A percentile compares a stretch with the other conserved stretches of the same genome.
phyloP scores from a whole-genome alignment of 2,888 invertebrate genomes.

The Papilio protenor region DNA sequence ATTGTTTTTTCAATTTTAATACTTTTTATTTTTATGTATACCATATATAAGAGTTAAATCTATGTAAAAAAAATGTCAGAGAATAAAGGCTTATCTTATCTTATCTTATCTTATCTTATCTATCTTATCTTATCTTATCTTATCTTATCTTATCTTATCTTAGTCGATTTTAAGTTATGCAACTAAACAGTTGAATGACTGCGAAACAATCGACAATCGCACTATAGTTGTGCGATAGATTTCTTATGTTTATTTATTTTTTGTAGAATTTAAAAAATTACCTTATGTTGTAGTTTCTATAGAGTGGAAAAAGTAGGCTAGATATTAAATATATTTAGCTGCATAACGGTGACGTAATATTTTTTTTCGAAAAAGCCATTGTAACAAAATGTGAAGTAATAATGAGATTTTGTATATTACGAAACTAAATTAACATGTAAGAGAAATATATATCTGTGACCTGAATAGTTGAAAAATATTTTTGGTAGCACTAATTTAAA shows the following conservation, averaged over 20 bases:
- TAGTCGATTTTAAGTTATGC: too few species aligned
- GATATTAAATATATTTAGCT: not conserved
- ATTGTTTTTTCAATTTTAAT: too few species aligned
- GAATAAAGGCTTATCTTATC: too few species aligned
- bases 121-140: too few species aligned
- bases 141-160: too few species aligned
- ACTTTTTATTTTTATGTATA: too few species aligned
- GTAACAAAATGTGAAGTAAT: conserved; percentile 18
- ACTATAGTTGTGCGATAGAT: too few species aligned
- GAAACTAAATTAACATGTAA: conserved; percentile 18
- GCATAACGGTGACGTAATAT: not conserved
- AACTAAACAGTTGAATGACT: too few species aligned
- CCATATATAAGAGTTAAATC: too few species aligned
- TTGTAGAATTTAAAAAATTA: not conserved
- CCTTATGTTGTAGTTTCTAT: not conserved
- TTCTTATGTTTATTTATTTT: not conserved
- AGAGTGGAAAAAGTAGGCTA: not conserved
- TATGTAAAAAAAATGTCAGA: too few species aligned
- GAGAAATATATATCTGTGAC: conserved; percentile 2
- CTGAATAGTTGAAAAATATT: conserved; percentile 18
- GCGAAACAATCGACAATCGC: too few species aligned
- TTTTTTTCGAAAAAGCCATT: conserved; percentile 15
- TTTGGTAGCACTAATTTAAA: conserved; percentile 10
- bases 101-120: too few species aligned
- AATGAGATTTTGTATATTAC: not conserved